A percentile compares a stretch with the other conserved stretches of the same genome.
These are phyloP conservation scores for Halcyon leucocephala DNA, from an alignment of 2,797 vertebrate genomes.

Conservation along the genomic window DNA sequence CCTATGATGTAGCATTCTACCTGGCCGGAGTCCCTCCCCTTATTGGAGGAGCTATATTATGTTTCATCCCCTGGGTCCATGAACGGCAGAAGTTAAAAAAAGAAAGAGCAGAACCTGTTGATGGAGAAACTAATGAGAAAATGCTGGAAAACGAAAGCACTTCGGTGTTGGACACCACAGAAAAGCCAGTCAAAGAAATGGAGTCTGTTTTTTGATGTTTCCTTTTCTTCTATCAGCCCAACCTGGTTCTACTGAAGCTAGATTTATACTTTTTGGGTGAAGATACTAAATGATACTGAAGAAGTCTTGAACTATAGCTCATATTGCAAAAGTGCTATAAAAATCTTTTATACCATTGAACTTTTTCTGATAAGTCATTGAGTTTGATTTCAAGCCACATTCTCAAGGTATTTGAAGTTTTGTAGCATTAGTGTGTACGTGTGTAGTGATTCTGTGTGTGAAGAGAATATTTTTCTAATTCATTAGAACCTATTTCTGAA, in stretches of 20 bases:
- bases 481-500: slow-evolving; percentile 42
- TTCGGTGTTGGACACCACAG: slow-evolving; percentile 44
- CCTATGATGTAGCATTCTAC: slow-evolving; percentile 92
- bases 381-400: slow-evolving; percentile 41
- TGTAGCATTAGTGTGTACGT: background rate
- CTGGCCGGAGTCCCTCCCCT: slow-evolving; percentile 94
- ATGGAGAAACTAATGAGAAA: slow-evolving; percentile 78
- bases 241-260: slow-evolving; percentile 50
- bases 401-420: slow-evolving; percentile 55
- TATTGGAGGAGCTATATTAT: slow-evolving; percentile 89
- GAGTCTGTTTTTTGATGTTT: slow-evolving; percentile 75
- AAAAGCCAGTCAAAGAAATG: slow-evolving; percentile 70
- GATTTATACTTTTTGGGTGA: slow-evolving; percentile 63
- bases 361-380: slow-evolving; percentile 3
- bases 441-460: background rate
- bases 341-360: slow-evolving; percentile 61
- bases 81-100: slow-evolving; percentile 75
- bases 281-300: slow-evolving; percentile 49
- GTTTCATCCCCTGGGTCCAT: slow-evolving; percentile 93
- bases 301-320: slow-evolving; percentile 56
- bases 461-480: slow-evolving; percentile 63
- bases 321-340: slow-evolving; percentile 33
- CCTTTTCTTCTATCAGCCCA: slow-evolving; percentile 20
- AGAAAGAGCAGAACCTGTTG: slow-evolving; percentile 49
- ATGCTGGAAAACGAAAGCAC: slow-evolving; percentile 81